Base-by-base conservation (phyloP, 2,888 invertebrate genomes). In the Helicoverpa assulta region DNA sequence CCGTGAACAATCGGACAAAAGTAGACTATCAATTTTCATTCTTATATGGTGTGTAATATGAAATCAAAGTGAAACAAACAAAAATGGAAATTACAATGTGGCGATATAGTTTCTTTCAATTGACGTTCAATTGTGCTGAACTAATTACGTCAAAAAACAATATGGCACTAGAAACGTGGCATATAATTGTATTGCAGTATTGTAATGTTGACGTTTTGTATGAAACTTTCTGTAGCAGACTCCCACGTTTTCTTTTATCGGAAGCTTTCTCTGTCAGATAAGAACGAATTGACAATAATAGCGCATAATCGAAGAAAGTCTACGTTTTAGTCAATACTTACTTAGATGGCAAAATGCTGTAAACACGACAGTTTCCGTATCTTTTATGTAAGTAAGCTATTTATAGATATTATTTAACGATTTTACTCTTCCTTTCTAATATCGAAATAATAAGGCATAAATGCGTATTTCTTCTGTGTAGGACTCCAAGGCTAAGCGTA, bases 221-320 rank as follows among this genome's bases (percentile, higher is more conserved):
- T 54, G 63, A 60, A 85, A 91, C 93, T 93, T 94, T 94, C 93
- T 89, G 93, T 89, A 83, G 79, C 62, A 86, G 84, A 86, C 89
- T 95, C 95, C 92, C 95, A 95, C 95, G 95, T 94, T 95, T 94
- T 94, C 92, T 92, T 92, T 88, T 89, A 93, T 93, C 88, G 88
- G 85, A 89, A 85, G 92, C 93, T 93, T 94, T 94, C 94, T 91
- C 92, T 89, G 85, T 78, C 80, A 89, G 91, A 92, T 93, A 93
- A 93, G 87, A 93, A 91, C 87, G 86, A 89, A 92, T 89, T 88
- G 87, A 88, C 89, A 88, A 89, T 91, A 90, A 92, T 88, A 81
- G 86, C 83, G 86, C 85, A 86, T 88, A 88, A 89, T 88, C 86
- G 86, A 91, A 85, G 90, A 91, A 92, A 91, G 89, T 91, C 84